phyloP scores from a whole-genome alignment of 2,113 vertebrate genomes.

The Cnemophilus loriae region DNA sequence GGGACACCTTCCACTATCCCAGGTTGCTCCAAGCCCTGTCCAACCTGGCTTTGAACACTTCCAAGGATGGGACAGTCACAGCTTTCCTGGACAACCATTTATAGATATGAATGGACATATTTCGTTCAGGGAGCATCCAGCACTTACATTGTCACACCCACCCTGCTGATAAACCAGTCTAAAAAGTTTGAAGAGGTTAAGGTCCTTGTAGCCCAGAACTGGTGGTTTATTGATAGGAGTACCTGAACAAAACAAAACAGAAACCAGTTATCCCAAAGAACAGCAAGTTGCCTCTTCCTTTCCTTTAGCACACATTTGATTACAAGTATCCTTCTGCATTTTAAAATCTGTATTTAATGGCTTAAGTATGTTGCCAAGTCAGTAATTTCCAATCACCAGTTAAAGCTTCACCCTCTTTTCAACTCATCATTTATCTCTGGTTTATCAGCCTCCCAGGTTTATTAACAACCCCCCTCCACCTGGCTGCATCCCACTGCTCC shows the following conservation, averaged over 20 bases:
- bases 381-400: not conserved
- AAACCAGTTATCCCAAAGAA: not conserved
- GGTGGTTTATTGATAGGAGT: conserved; percentile 99
- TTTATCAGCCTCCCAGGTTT: not conserved
- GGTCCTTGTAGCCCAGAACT: conserved; percentile 95
- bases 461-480: not conserved
- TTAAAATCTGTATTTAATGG: not conserved
- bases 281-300: not conserved
- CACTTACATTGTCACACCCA: conserved; percentile 91
- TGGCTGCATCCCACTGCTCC: not conserved
- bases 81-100: not conserved
- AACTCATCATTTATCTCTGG: not conserved
- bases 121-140: not conserved
- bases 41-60: not conserved
- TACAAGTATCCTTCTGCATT: not conserved
- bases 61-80: fast-evolving
- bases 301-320: not conserved
- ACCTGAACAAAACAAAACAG: conserved; percentile 70
- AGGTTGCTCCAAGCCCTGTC: not conserved
- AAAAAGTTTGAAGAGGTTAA: conserved; percentile 98
- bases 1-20: not conserved
- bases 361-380: not conserved
- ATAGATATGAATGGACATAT: not conserved
- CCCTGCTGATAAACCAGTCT: conserved; percentile 91
- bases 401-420: not conserved